These are phyloP conservation scores for Pantelozetes paolii DNA, from an alignment of 2,888 invertebrate genomes.

Conservation along the genomic window DNA sequence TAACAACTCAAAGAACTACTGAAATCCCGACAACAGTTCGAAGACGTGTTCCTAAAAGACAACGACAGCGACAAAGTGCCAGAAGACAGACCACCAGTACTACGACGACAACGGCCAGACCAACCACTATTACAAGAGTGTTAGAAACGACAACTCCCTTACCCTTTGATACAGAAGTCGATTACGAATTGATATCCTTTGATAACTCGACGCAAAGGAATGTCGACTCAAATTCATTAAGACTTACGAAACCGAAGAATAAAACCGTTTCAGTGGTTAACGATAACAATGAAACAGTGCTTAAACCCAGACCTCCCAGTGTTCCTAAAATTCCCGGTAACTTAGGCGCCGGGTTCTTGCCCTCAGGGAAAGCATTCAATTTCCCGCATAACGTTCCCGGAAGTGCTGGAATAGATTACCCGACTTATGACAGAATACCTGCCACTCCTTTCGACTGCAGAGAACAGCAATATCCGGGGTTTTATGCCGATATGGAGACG, in stretches of 20 bases:
- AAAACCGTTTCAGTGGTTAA: background rate
- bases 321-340: slow-evolving; percentile 37
- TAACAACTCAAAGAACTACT: background rate
- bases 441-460: slow-evolving; percentile 40
- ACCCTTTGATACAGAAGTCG: slow-evolving; percentile 14
- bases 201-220: background rate
- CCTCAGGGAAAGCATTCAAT: slow-evolving; percentile 8
- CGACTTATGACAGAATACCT: slow-evolving; percentile 40
- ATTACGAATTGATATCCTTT: slow-evolving; percentile 25
- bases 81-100: background rate
- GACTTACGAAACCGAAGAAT: background rate
- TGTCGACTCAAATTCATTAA: slow-evolving; percentile 2
- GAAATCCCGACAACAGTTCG: too few relatives aligned
- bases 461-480: slow-evolving; percentile 38
- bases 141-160: background rate
- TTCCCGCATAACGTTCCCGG: slow-evolving; percentile 40
- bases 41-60: background rate
- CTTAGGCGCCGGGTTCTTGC: slow-evolving; percentile 34
- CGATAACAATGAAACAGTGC: background rate
- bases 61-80: background rate
- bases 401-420: slow-evolving; percentile 42
- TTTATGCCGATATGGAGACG: slow-evolving; percentile 42
- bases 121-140: slow-evolving; percentile 4
- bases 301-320: slow-evolving; percentile 34
- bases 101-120: slow-evolving; percentile 17